phyloP scores from a whole-genome alignment of 2,888 invertebrate species.

The Cyclophora punctaria region DNA sequence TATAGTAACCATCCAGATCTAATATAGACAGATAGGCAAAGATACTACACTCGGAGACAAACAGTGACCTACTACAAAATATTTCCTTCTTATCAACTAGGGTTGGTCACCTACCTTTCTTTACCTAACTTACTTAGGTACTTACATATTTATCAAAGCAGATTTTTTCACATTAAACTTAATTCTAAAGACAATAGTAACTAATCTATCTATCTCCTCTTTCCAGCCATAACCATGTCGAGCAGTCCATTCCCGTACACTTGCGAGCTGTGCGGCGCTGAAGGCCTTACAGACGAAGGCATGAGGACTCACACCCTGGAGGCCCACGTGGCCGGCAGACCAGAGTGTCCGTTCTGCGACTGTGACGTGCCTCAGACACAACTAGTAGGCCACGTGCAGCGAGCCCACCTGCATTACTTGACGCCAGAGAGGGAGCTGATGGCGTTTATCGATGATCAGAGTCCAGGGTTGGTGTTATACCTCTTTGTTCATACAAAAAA shows the following conservation, averaged over 20 bases:
- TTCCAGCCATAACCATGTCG: slow-evolving; percentile 43
- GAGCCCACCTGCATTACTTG: slow-evolving; percentile 87
- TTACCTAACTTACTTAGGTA: no score
- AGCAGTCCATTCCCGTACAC: slow-evolving; percentile 70
- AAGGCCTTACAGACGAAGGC: slow-evolving; percentile 85
- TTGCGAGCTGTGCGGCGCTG: slow-evolving; percentile 91
- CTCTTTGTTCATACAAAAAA: no score
- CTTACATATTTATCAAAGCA: no score
- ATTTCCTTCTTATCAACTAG: no score
- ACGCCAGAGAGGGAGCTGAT: slow-evolving; percentile 86
- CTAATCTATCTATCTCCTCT: background rate
- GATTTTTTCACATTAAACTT: no score
- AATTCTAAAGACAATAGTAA: no score
- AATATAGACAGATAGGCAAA: no score
- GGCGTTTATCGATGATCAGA: slow-evolving; percentile 85
- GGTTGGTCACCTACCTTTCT: no score
- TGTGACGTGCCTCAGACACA: slow-evolving; percentile 83
- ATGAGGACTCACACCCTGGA: slow-evolving; percentile 86
- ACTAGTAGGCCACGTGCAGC: slow-evolving; percentile 86
- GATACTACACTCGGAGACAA: no score
- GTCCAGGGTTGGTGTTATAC: slow-evolving; percentile 55
- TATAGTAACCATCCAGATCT: no score
- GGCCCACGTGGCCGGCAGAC: slow-evolving; percentile 85
- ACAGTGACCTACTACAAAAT: no score
- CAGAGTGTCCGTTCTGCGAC: slow-evolving; percentile 89